Base-by-base conservation (phyloP, 2,888 invertebrate genomes). In the Morinoia aosen region DNA sequence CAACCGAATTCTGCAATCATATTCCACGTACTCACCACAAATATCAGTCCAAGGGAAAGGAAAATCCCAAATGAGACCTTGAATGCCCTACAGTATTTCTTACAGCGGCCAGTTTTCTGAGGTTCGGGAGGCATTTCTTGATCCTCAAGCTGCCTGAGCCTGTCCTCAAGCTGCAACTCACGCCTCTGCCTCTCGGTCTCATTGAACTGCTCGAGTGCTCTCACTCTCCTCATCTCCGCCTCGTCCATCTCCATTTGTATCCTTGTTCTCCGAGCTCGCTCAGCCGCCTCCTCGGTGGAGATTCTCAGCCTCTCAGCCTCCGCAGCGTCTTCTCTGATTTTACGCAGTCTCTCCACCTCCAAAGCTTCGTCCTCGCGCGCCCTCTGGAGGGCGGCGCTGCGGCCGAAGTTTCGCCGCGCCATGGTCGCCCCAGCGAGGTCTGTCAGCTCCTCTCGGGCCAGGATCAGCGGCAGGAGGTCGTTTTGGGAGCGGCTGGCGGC, bases 211-310 rank as follows among this genome's bases (percentile, higher is more conserved):
- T 95, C 95, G 11, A 95, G 58, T 14, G 95, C 95, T 39, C 95
- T 58, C 25, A 64, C 61, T 64, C 95, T 95, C n/a, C 95, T 39
- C 95, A 95, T 64, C 64, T 95, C 95, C 40, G 95, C 95, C 64
- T 95, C 95, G 58, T 95, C 95, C 95, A 95, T 64, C 40, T 95
- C 95, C 61, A 64, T 95, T 64, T 95, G 95, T 64, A 61, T 95
- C 40, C 95, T 48, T 10, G 64, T 64, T 58, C 95, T 58, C 40
- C 95, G 58, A 33, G 64, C 95, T 61, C 95, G 58, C 64, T 64
- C 64, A 25, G 95, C 95, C 10, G 58, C 95, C 48, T 95, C 95
- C 64, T 95, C 95, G n/a, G 95, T 64, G 33, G 64, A 61, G 40
- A 64, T 95, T 19, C 95, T 48, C 16, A 61, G 40, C 56, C 61